phyloP scores from a whole-genome alignment of 2,797 vertebrate genomes.

The Poeciliopsis turneri region DNA sequence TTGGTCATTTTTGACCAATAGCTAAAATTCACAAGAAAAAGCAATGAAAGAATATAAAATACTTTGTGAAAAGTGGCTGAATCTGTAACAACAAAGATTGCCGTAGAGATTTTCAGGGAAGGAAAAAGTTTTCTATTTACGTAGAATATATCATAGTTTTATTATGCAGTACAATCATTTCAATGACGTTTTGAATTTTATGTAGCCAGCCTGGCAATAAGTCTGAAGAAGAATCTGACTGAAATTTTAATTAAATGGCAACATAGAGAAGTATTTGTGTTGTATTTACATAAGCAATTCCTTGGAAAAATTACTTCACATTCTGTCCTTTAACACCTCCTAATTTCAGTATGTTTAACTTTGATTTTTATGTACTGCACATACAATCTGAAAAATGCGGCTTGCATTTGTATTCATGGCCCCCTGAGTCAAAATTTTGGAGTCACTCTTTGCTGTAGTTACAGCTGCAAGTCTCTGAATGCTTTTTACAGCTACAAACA shows the following conservation, averaged over 20 bases:
- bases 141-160: neutral
- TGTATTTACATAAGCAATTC: neutral
- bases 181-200: neutral
- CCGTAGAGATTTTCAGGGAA: neutral
- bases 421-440: neutral
- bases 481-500: neutral
- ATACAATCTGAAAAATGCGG: neutral
- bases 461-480: neutral
- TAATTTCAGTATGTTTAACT: neutral
- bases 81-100: neutral
- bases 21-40: neutral
- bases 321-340: neutral
- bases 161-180: neutral
- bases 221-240: too few species aligned
- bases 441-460: neutral
- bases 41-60: neutral
- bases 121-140: neutral
- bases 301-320: neutral
- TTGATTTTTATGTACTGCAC: neutral
- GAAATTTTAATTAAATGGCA: too few species aligned
- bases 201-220: too few species aligned
- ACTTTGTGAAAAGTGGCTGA: neutral
- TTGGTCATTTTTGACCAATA: neutral
- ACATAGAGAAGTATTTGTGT: too few species aligned
- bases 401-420: neutral